Conservation (phyloP, 2,888 invertebrate genomes). For the Ptychoptera albimana region DNA sequence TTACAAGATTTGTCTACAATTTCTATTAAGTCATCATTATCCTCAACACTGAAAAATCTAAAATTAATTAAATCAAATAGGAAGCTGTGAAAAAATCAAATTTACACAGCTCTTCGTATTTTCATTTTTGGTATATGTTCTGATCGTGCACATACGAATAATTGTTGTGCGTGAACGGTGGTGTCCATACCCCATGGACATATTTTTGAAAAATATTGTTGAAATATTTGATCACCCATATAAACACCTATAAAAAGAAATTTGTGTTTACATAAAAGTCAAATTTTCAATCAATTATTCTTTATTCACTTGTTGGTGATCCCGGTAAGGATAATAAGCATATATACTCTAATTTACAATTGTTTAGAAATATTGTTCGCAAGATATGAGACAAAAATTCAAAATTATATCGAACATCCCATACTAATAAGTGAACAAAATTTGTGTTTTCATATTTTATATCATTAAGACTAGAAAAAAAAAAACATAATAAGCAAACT, state of each 20-base stretch:
- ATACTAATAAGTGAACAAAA: constrained; percentile 43
- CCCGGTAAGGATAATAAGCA: constrained; percentile 6
- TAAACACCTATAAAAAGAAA: constrained; percentile 7
- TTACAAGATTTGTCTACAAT: constrained; percentile 39
- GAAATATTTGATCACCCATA: constrained; percentile 6
- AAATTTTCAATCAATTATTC: too few relatives aligned
- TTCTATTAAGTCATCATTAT: constrained; percentile 54
- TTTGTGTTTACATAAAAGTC: too few relatives aligned
- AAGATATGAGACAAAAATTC: constrained; percentile 2
- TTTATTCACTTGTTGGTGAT: background rate
- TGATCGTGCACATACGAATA: constrained; percentile 24
- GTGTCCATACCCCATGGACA: constrained; percentile 3
- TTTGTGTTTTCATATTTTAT: constrained; percentile 30
- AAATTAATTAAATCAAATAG: too few relatives aligned
- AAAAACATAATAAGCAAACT: too few relatives aligned
- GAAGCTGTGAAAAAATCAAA: background rate
- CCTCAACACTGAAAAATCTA: constrained; percentile 42
- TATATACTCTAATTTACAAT: constrained; percentile 5
- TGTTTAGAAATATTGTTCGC: constrained; percentile 3
- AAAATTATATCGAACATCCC: constrained; percentile 23
- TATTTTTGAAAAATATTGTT: constrained; percentile 7
- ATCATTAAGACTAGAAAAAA: background rate
- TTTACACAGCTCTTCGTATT: constrained; percentile 39
- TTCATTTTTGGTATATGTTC: constrained; percentile 31
- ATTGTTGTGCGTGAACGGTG: constrained; percentile 11